phyloP scores from a whole-genome alignment of 2,888 invertebrate genomes.

The Oligia strigilis region DNA sequence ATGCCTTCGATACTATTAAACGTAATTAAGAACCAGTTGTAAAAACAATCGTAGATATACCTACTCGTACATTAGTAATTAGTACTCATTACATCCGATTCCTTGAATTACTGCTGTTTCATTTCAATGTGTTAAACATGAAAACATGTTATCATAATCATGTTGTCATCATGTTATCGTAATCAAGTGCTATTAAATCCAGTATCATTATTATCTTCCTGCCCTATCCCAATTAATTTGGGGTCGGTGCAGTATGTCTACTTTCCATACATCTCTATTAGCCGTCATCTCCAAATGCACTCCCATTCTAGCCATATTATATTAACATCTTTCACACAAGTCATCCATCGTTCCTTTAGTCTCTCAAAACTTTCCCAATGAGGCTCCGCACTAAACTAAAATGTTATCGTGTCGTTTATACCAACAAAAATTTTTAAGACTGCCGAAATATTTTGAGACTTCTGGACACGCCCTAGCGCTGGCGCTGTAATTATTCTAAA shows the following conservation, averaged over 20 bases:
- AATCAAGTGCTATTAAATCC: neutral
- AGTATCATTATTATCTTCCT: neutral
- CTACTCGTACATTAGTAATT: constrained; percentile 16
- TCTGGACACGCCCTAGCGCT: too few relatives aligned
- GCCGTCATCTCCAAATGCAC: neutral
- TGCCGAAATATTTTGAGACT: neutral
- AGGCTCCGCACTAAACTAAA: neutral
- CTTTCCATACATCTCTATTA: neutral
- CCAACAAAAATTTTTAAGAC: neutral
- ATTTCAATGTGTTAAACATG: constrained; percentile 3
- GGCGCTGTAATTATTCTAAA: neutral
- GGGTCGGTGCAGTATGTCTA: neutral
- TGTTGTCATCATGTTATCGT: too few relatives aligned
- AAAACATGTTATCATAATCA: neutral
- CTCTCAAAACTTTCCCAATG: neutral
- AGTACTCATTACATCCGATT: constrained; percentile 16
- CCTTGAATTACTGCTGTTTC: constrained; percentile 3
- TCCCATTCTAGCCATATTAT: neutral
- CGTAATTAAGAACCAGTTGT: constrained; percentile 18
- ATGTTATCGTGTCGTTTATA: neutral
- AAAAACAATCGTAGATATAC: constrained; percentile 16
- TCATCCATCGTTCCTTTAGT: neutral
- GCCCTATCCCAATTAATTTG: neutral
- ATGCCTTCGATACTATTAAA: constrained; percentile 12
- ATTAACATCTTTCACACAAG: neutral